A percentile compares a stretch with the other conserved stretches of the same genome.
phyloP scores from a whole-genome alignment of 2,888 invertebrate species.

The Macaria notata region DNA sequence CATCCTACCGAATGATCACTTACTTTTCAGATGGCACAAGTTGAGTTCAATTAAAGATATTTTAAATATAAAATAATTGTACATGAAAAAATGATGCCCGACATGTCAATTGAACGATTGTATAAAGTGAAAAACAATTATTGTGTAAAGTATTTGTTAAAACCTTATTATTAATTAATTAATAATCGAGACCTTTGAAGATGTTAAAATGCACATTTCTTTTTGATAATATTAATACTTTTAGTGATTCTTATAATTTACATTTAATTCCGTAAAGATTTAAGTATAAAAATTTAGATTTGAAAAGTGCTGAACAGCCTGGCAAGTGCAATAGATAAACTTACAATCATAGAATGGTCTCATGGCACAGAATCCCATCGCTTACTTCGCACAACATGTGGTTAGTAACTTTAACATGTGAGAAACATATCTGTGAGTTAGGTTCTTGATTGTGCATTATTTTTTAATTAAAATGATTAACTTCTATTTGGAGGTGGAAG shows the following conservation, averaged over 20 bases:
- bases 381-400: too few species aligned
- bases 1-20: constrained; percentile 38
- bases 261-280: too few species aligned
- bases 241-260: too few species aligned
- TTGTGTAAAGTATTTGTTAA: constrained; percentile 35
- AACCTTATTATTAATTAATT: constrained; percentile 26
- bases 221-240: too few species aligned
- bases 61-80: constrained; percentile 58
- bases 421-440: neutral
- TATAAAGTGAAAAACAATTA: constrained; percentile 66
- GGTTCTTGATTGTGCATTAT: too few species aligned
- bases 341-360: too few species aligned
- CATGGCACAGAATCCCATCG: too few species aligned
- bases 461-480: neutral
- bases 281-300: too few species aligned
- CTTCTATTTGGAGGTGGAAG: constrained; percentile 6
- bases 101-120: constrained; percentile 78
- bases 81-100: constrained; percentile 75
- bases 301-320: too few species aligned
- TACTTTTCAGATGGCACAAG: constrained; percentile 48
- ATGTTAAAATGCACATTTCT: constrained; percentile 24
- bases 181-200: constrained; percentile 42
- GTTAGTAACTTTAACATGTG: too few species aligned
- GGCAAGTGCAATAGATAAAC: too few species aligned
- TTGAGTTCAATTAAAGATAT: constrained; percentile 23